Evolutionary conservation across 2,113 vertebrate genomes (phyloP).

Genomic region (Carassius carassius): DNA sequence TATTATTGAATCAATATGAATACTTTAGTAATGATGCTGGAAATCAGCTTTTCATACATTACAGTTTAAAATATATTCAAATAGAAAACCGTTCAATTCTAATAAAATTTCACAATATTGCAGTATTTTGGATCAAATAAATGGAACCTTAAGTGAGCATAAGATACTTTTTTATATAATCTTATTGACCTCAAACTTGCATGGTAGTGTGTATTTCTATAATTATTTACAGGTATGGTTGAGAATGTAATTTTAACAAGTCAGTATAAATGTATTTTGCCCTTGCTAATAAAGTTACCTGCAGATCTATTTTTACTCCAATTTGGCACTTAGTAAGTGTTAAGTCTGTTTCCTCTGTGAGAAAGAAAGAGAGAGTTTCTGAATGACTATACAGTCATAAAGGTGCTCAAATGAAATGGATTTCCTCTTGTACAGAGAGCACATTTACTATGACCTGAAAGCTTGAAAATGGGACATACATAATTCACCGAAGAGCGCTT

Average conservation of each 20-base stretch:
- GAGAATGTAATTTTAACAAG: not conserved
- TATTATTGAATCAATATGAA: too few species aligned
- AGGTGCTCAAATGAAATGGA: conserved; percentile 8
- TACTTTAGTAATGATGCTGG: not conserved
- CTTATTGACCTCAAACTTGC: not conserved
- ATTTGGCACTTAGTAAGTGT: not conserved
- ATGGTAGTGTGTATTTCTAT: not conserved
- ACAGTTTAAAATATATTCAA: not conserved
- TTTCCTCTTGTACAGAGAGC: not conserved
- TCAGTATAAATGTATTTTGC: not conserved
- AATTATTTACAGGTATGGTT: not conserved
- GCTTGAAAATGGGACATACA: not conserved
- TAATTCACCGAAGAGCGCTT: conserved; percentile 25
- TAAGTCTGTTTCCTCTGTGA: not conserved
- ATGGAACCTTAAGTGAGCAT: not conserved
- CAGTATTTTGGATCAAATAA: not conserved
- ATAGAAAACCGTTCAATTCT: not conserved
- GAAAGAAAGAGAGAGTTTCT: not conserved
- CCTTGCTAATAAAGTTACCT: not conserved
- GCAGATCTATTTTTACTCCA: not conserved
- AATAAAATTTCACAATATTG: too few species aligned
- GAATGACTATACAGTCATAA: not conserved
- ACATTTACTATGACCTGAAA: conserved; percentile 7
- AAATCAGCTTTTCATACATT: not conserved
- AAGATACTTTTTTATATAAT: not conserved